Evolutionary conservation across 2,888 invertebrate genomes (phyloP).

Genomic region (Erannis defoliaria): DNA sequence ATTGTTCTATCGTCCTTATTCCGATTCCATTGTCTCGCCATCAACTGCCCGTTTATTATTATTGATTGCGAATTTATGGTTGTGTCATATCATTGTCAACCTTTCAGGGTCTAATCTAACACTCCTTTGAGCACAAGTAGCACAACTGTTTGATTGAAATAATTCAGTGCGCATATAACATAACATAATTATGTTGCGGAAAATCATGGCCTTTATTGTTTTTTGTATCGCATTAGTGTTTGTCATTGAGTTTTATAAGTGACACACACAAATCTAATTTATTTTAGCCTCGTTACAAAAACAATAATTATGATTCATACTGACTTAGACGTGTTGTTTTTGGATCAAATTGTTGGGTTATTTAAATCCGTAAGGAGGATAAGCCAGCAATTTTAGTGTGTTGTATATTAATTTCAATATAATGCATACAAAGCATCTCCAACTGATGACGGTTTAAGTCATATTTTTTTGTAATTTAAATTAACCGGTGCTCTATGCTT

Average conservation of each 20-base stretch:
- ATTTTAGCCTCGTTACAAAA: conserved; percentile 45
- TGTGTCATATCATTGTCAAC: conserved; percentile 68
- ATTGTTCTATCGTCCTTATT: conserved; percentile 81
- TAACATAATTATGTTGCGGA: conserved; percentile 50
- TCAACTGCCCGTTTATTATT: conserved; percentile 67
- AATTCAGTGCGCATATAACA: conserved; percentile 32
- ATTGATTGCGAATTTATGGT: conserved; percentile 78
- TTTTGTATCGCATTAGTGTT: conserved; percentile 36
- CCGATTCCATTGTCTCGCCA: conserved; percentile 74
- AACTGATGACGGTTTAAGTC: too few species aligned
- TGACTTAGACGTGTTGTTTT: conserved; percentile 15
- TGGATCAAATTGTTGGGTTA: conserved; percentile 3
- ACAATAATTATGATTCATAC: conserved; percentile 38
- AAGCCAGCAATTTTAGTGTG: background rate
- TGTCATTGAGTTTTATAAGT: conserved; percentile 42
- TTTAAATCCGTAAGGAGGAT: background rate
- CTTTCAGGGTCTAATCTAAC: conserved; percentile 61
- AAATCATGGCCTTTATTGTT: conserved; percentile 53
- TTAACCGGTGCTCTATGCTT: too few species aligned
- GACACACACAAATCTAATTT: conserved; percentile 48
- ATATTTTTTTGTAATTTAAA: too few species aligned
- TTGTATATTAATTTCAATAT: too few species aligned
- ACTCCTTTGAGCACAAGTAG: conserved; percentile 38
- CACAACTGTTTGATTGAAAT: conserved; percentile 32
- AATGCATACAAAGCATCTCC: too few species aligned